These are phyloP conservation scores for Aphis craccivora DNA, from an alignment of 1,140 invertebrate species.

Conservation along the genomic window DNA sequence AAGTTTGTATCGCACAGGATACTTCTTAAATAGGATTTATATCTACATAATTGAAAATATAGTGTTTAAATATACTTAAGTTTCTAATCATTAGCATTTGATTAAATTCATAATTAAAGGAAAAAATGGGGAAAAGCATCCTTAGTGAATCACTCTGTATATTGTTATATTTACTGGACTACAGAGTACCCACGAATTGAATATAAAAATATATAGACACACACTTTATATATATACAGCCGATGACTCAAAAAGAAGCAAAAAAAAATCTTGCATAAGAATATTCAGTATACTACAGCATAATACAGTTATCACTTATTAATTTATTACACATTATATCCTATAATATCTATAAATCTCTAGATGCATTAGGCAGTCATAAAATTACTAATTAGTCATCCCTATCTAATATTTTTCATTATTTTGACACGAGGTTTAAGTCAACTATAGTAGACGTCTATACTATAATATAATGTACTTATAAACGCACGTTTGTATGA, in stretches of 20 bases:
- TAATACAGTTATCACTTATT: neutral
- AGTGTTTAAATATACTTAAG: too few species aligned
- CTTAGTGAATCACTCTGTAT: too few species aligned
- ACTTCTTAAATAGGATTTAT: too few species aligned
- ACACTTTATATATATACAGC: too few species aligned
- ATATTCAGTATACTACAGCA: neutral
- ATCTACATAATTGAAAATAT: too few species aligned
- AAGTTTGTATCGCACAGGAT: too few species aligned
- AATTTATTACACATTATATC: neutral
- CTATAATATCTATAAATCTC: neutral
- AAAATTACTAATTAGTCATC: neutral
- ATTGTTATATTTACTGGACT: too few species aligned
- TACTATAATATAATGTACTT: neutral
- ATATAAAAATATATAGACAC: too few species aligned
- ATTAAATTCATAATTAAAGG: too few species aligned
- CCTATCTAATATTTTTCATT: conserved; percentile 27
- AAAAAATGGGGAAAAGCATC: too few species aligned
- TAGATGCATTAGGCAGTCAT: conserved; percentile 22
- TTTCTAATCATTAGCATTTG: too few species aligned
- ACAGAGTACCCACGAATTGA: too few species aligned
- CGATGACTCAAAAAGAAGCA: neutral
- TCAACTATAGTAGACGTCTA: neutral
- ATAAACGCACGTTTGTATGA: neutral
- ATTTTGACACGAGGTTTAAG: neutral
- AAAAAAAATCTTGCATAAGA: neutral